Evolutionary conservation across 2,888 invertebrate species (phyloP).

Genomic region (Lithophane socia): DNA sequence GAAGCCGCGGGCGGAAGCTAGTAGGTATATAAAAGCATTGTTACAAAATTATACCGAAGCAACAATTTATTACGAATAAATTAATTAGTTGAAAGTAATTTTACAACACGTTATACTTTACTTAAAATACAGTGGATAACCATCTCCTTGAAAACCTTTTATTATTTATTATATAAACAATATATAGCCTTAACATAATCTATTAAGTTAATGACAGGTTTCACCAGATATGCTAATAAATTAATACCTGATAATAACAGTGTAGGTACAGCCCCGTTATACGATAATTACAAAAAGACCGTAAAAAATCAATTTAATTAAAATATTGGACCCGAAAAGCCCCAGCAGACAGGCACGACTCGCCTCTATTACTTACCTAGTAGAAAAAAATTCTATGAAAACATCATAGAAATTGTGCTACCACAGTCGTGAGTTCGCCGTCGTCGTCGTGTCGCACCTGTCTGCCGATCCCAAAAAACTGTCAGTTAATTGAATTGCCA

Average conservation of each 20-base stretch:
- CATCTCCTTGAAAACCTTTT: neutral
- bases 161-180: neutral
- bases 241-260: constrained; percentile 20
- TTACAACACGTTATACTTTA: neutral
- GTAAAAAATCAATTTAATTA: constrained; percentile 5
- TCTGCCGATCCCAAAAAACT: neutral
- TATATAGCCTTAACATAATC: neutral
- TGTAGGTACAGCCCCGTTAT: neutral
- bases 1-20: no score
- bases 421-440: no score
- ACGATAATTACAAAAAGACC: constrained; percentile 3
- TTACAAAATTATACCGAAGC: neutral
- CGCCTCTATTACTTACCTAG: no score
- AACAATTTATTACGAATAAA: neutral
- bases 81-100: neutral
- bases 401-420: no score
- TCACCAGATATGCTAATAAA: constrained; percentile 13
- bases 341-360: no score
- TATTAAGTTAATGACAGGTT: constrained; percentile 27
- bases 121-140: no score
- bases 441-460: no score
- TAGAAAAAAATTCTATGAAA: no score
- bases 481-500: neutral
- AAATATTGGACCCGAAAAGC: constrained; percentile 5
- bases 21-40: neutral